Evolutionary conservation across 1,140 invertebrate species (phyloP), one percentile per base, ranked within the genome.

Genomic region (Zaprionus taronus): DNA sequence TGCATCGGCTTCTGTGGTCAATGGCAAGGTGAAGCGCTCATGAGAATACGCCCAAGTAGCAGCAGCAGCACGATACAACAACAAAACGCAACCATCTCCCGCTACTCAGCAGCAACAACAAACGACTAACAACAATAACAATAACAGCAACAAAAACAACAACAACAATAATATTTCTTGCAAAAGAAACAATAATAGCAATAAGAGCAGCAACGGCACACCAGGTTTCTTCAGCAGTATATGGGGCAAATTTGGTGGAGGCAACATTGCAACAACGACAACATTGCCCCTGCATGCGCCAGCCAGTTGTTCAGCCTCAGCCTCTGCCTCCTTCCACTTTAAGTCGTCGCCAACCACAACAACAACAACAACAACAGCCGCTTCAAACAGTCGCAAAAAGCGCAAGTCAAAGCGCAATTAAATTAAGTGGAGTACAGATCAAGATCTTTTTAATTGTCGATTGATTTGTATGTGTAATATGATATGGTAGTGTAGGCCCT

Each of bases 11-110:
- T 81, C 85, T 79, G 78, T 77, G 34, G 44, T 78, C 14, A 93
- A 93, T 77, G 92, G 92, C 53, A 93, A 93, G 73, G 79, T 91
- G 56, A 93, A 93, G 67, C 91, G 82, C 2, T 93, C 92, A 93
- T 93, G 92, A 93, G 92, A 93, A 81, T 92, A 92, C 92, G 92
- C 92, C 89, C 79, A 91, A 78, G 58, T 61, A 80, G 67, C 77
- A 47, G 58, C 68, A 80, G 67, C 77, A 47, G n/a, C 41, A 9
- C n/a, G 17, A 17, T 7, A 20, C 60, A 60, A 72, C 56, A 34
- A 62, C 65, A 86, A 80, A 68, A 62, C 73, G 61, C 74, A 74
- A 41, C 69, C 74, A 71, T 65, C 75, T 70, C 49, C 67, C 57
- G 78, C 57, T 41, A 58, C 67, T 56, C 53, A 70, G 57, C 53